A percentile compares a stretch with the other conserved stretches of the same genome.
These are phyloP conservation scores for Hippopotamus amphibius DNA, from an alignment of 2,113 vertebrate genomes.

Conservation along the genomic window DNA sequence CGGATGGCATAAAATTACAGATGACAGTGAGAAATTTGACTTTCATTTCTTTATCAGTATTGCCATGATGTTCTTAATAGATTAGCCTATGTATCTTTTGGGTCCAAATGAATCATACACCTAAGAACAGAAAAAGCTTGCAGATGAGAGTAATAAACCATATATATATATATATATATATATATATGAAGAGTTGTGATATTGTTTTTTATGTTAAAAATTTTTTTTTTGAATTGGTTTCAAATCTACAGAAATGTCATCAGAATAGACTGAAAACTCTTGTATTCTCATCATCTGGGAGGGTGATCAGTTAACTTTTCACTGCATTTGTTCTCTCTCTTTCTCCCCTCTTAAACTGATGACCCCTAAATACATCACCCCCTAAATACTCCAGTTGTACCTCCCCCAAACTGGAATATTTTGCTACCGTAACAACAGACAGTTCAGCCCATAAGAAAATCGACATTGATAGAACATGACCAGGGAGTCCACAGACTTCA, in stretches of 20 bases:
- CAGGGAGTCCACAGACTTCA: not conserved
- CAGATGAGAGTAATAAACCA: not conserved
- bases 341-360: not conserved
- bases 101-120: not conserved
- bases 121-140: not conserved
- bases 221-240: not conserved
- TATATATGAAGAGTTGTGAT: not conserved
- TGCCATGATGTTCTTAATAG: not conserved
- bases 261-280: not conserved
- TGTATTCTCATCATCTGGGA: not conserved
- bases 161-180: not conserved
- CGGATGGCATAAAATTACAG: not conserved
- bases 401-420: not conserved
- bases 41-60: slow-evolving; percentile 40
- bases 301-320: not conserved
- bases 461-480: not conserved
- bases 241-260: not conserved
- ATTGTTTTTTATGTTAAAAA: not conserved
- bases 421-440: not conserved
- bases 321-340: not conserved
- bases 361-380: not conserved
- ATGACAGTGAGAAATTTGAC: not conserved
- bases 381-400: not conserved
- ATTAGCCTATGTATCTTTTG: not conserved
- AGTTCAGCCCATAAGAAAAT: not conserved